Evolutionary conservation across 1,140 invertebrate genomes (phyloP).

Genomic region (Drosophila leontia): DNA sequence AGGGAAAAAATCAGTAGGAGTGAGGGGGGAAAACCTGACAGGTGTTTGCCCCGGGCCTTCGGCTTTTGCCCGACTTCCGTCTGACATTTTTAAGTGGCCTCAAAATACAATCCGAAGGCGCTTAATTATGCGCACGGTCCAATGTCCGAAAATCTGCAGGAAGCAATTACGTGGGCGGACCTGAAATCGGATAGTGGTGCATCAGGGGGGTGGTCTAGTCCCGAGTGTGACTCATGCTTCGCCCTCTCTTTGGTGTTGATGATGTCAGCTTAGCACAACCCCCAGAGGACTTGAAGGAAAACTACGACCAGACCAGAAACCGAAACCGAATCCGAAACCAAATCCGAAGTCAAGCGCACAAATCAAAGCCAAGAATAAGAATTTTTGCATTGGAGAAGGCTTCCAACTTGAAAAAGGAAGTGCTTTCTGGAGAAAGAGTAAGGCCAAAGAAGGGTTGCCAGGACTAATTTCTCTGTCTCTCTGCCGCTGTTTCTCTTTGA

Average conservation of each 20-base stretch:
- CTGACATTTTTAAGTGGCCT: slow-evolving; percentile 70
- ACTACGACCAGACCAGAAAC: slow-evolving; percentile 6
- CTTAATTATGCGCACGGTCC: slow-evolving; percentile 78
- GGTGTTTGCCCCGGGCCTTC: slow-evolving; percentile 63
- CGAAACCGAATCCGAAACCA: slow-evolving; percentile 18
- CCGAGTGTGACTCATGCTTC: slow-evolving; percentile 58
- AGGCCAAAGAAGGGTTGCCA: slow-evolving; percentile 17
- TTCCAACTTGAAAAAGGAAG: slow-evolving; percentile 36
- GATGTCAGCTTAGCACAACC: slow-evolving; percentile 64
- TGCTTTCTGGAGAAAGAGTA: slow-evolving; percentile 24
- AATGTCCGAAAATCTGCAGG: slow-evolving; percentile 73
- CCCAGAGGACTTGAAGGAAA: slow-evolving; percentile 9
- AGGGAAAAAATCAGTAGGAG: slow-evolving; percentile 21
- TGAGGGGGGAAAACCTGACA: slow-evolving; percentile 52
- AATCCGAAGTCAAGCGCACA: slow-evolving; percentile 47
- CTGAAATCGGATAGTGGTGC: slow-evolving; percentile 78
- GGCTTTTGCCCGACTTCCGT: slow-evolving; percentile 64
- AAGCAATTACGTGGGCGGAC: slow-evolving; percentile 79
- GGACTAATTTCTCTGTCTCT: slow-evolving; percentile 4
- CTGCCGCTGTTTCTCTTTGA: slow-evolving; percentile 26
- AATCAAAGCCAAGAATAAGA: slow-evolving; percentile 72
- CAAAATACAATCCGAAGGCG: slow-evolving; percentile 60
- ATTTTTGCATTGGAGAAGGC: slow-evolving; percentile 65
- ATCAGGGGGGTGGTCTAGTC: slow-evolving; percentile 22
- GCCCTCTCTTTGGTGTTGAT: slow-evolving; percentile 53